A percentile compares a stretch with the other conserved stretches of the same genome.
phyloP scores from a whole-genome alignment of 2,888 invertebrate species.

The Drosophila mimetica region DNA sequence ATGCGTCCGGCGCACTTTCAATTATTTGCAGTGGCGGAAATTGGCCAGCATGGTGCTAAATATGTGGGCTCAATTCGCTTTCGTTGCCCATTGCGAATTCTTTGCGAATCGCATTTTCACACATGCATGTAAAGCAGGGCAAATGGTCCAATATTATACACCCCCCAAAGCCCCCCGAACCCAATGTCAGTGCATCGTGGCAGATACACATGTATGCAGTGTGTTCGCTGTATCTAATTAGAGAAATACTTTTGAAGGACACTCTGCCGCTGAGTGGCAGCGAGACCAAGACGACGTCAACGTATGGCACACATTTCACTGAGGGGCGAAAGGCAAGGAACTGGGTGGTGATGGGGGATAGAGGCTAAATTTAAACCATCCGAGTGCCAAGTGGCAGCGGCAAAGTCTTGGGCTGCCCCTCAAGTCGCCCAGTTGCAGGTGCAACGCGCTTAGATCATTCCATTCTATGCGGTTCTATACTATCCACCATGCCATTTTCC shows the following conservation, averaged over 20 bases:
- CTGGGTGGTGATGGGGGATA: background rate
- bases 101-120: conserved; percentile 52
- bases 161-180: background rate
- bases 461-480: background rate
- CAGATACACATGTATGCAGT: conserved; percentile 20
- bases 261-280: conserved; percentile 64
- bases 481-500: background rate
- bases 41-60: conserved; percentile 38
- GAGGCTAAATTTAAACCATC: conserved; percentile 43
- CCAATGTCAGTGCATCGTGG: conserved; percentile 34
- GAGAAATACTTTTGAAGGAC: conserved; percentile 81
- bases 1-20: conserved; percentile 42
- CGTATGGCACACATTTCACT: conserved; percentile 52
- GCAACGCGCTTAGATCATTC: conserved; percentile 50
- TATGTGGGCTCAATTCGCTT: conserved; percentile 15
- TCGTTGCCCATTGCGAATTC: conserved; percentile 42
- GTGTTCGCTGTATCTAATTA: conserved; percentile 76
- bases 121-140: conserved; percentile 48
- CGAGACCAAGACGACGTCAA: conserved; percentile 51
- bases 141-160: conserved; percentile 39
- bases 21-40: conserved; percentile 37
- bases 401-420: conserved; percentile 37
- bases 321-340: conserved; percentile 3
- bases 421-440: conserved; percentile 43
- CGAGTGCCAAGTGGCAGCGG: conserved; percentile 46